Conservation (phyloP, 2,888 invertebrate genomes). For the Dicycla oo region DNA sequence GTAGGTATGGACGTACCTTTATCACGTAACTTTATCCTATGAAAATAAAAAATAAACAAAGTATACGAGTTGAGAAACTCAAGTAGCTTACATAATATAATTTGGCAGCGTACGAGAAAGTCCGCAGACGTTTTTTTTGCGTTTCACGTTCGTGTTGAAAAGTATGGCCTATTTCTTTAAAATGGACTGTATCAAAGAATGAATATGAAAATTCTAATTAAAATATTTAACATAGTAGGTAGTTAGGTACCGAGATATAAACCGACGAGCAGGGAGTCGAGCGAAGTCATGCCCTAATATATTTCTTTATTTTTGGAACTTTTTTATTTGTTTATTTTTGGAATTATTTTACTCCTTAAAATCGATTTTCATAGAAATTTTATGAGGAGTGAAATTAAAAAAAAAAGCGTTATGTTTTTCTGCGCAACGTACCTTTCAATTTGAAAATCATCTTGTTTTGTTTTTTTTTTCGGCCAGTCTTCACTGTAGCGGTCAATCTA, state of each 20-base stretch:
- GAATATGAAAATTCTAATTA: constrained; percentile 15
- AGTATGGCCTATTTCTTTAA: constrained; percentile 26
- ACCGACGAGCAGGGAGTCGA: not conserved
- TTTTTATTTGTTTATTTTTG: too few relatives aligned
- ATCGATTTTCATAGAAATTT: too few relatives aligned
- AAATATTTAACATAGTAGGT: constrained; percentile 10
- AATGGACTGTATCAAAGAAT: not conserved
- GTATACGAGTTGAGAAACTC: not conserved
- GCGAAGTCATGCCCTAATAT: constrained; percentile 1
- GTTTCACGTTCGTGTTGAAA: constrained; percentile 5
- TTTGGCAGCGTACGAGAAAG: constrained; percentile 39
- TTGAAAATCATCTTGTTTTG: too few relatives aligned
- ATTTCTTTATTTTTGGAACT: constrained; percentile 17
- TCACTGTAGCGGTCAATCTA: too few relatives aligned
- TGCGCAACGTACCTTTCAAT: too few relatives aligned
- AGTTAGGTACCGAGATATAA: not conserved
- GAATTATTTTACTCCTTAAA: too few relatives aligned
- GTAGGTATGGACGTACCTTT: not conserved
- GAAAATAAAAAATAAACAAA: constrained; percentile 7
- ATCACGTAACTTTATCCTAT: not conserved
- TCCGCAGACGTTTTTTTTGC: constrained; percentile 10
- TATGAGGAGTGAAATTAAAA: too few relatives aligned
- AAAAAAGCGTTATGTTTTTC: too few relatives aligned
- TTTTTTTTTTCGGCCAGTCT: too few relatives aligned
- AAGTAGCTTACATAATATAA: constrained; percentile 20